Evolutionary conservation across 2,888 invertebrate genomes (phyloP).

Genomic region (Lomographa bimaculata): DNA sequence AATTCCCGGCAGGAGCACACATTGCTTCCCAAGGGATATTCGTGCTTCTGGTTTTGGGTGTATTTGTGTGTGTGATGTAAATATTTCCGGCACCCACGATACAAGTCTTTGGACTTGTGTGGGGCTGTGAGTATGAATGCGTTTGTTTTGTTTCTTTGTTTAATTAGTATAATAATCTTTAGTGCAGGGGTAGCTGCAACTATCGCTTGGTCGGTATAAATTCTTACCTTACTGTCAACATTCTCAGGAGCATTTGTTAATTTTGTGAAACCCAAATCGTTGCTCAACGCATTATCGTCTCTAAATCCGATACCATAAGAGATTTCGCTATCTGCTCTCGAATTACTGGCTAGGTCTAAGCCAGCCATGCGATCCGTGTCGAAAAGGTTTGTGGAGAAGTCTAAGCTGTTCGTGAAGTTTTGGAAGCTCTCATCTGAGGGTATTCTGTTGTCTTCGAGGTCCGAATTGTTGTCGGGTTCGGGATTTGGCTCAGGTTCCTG

Average conservation of each 20-base stretch:
- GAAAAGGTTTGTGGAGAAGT: conserved; percentile 60
- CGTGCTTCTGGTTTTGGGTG: no score
- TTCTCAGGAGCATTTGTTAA: conserved; percentile 16
- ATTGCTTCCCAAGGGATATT: no score
- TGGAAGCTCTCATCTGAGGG: conserved; percentile 67
- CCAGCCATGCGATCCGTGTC: conserved; percentile 59
- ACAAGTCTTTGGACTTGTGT: no score
- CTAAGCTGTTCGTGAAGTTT: conserved; percentile 57
- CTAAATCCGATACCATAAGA: conserved; percentile 42
- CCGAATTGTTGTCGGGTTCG: conserved; percentile 29
- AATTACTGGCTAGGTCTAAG: conserved; percentile 56
- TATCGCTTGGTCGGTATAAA: no score
- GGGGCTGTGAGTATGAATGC: no score
- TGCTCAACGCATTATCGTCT: conserved; percentile 42
- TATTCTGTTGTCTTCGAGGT: conserved; percentile 49
- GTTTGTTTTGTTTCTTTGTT: no score
- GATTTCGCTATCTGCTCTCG: conserved; percentile 52
- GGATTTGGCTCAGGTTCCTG: conserved; percentile 8
- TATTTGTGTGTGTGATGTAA: no score
- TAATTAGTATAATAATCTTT: no score
- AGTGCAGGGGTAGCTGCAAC: no score
- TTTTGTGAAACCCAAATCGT: conserved; percentile 39
- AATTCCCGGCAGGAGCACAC: no score
- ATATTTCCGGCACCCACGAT: no score
- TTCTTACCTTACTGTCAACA: conserved; percentile 30